Evolutionary conservation across 2,113 vertebrate species (phyloP).

Genomic region (Struthidea cinerea): DNA sequence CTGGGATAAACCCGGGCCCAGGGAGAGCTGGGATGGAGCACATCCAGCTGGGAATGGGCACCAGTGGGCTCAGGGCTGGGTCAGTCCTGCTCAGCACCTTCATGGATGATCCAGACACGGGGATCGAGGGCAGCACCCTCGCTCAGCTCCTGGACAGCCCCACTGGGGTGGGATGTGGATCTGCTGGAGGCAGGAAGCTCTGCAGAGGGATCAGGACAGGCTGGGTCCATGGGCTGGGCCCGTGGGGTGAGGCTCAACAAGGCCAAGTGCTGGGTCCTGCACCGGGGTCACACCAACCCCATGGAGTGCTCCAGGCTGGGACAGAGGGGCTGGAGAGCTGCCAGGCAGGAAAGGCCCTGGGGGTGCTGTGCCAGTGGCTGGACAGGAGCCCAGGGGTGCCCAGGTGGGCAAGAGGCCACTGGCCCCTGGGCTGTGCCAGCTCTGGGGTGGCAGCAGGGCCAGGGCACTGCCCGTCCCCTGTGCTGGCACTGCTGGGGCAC

Average conservation of each 20-base stretch:
- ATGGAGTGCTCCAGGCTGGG: not conserved
- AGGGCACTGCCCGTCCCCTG: not conserved
- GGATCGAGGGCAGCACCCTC: not conserved
- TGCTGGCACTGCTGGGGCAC: not conserved
- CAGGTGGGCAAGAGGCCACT: not conserved
- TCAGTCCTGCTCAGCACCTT: not conserved
- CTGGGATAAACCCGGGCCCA: not conserved
- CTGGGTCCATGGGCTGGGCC: not conserved
- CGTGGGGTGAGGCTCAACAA: too few species aligned
- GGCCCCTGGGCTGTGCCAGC: not conserved
- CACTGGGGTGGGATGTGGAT: not conserved
- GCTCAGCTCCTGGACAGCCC: not conserved
- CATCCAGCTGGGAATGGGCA: not conserved
- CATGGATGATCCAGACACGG: too few species aligned
- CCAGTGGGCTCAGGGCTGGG: not conserved
- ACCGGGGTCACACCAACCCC: not conserved
- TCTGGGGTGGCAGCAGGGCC: not conserved
- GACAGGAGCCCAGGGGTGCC: not conserved
- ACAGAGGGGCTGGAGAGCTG: not conserved
- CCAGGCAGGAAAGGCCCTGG: not conserved
- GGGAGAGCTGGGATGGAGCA: not conserved
- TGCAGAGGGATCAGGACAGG: not conserved
- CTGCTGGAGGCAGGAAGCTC: not conserved
- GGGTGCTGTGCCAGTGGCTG: too few species aligned
- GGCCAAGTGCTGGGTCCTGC: not conserved